Conservation (phyloP, 2,888 invertebrate genomes). For the Limenitis camilla region DNA sequence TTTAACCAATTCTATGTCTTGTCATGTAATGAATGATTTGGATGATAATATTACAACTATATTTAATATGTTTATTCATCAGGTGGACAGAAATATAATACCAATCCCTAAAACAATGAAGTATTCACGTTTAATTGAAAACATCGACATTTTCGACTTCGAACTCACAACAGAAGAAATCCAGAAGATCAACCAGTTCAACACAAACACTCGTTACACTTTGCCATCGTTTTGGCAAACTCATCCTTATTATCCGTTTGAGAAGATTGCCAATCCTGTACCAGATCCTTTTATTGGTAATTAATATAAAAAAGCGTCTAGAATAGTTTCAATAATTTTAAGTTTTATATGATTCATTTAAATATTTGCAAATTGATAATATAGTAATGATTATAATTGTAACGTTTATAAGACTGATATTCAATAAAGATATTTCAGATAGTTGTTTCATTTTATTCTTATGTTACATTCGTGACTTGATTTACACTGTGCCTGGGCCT, state of each 20-base stretch:
- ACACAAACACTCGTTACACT: constrained; percentile 39
- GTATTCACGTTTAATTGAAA: constrained; percentile 41
- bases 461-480: too few species aligned
- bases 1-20: too few species aligned
- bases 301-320: neutral
- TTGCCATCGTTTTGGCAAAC: constrained; percentile 62
- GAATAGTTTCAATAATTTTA: too few species aligned
- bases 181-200: constrained; percentile 35
- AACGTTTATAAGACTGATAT: neutral
- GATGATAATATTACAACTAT: neutral
- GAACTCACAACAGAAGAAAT: constrained; percentile 44
- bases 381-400: too few species aligned
- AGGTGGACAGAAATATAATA: constrained; percentile 58
- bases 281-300: constrained; percentile 38
- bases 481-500: too few species aligned
- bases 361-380: too few species aligned
- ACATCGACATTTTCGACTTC: constrained; percentile 60
- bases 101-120: constrained; percentile 53
- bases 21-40: too few species aligned
- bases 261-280: constrained; percentile 43
- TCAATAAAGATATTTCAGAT: neutral
- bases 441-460: too few species aligned
- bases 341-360: too few species aligned
- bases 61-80: constrained; percentile 22
- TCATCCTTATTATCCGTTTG: constrained; percentile 57